Percentiles rank a stretch among this genome's conserved stretches.
Conservation (phyloP, 2,113 vertebrate species). For the Rafetus swinhoei region DNA sequence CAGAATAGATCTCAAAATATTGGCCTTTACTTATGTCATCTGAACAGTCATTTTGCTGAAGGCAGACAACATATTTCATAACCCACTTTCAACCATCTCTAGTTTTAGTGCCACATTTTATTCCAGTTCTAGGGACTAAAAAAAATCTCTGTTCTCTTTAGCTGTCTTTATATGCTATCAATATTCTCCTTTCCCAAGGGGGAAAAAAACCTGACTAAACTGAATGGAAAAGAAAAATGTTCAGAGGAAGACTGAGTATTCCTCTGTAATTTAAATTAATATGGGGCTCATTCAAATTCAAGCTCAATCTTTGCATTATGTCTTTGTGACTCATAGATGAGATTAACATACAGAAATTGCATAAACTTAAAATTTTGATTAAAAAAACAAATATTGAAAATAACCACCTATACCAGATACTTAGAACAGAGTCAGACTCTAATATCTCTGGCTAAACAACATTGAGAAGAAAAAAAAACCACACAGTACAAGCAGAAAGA, state of each 20-base stretch:
- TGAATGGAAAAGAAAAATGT: conserved; percentile 2
- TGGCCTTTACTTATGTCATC: background rate
- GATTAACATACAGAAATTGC: background rate
- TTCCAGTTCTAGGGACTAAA: background rate
- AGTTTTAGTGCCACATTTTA: background rate
- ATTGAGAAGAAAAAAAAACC: background rate
- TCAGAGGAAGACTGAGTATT: background rate
- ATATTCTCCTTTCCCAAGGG: conserved; percentile 16
- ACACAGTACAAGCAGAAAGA: background rate
- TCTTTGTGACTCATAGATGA: background rate
- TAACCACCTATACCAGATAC: background rate
- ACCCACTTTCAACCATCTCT: rapidly evolving
- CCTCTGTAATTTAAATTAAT: conserved; percentile 44
- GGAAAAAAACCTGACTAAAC: background rate
- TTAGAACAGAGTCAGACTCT: background rate
- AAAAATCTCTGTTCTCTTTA: background rate
- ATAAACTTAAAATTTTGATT: conserved; percentile 31
- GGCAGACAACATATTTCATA: background rate
- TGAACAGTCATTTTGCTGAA: background rate
- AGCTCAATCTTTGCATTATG: conserved; percentile 3
- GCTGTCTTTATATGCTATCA: background rate
- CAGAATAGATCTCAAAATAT: background rate
- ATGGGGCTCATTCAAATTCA: conserved; percentile 54
- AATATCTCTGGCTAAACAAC: conserved; percentile 7
- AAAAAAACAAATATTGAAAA: conserved; percentile 29